Base-by-base conservation (phyloP, 2,888 invertebrate genomes). In the Psylliodes chrysocephalus region DNA sequence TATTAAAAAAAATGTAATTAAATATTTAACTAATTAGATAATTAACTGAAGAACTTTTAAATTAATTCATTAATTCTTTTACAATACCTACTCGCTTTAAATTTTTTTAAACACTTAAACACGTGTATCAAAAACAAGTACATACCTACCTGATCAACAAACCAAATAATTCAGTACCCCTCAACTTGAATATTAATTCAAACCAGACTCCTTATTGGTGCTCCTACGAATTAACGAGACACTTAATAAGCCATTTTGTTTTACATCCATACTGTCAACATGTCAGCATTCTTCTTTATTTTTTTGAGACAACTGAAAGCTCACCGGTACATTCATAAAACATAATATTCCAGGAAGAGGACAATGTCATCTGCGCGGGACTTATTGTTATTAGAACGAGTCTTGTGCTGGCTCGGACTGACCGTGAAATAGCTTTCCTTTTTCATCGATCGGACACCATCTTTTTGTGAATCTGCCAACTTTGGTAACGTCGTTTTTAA, bases 341-440 rank as follows among this genome's bases (percentile, higher is more conserved):
- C 30, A 49, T 49, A 49, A 49, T 49, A 49, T 49, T 49, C 49
- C 49, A 49, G 49, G 49, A 49, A 49, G 14, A 49, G 28, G 49
- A 49, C 49, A 49, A 49, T 49, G 49, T 30, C 49, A 49, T 14
- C 28, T 17, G 28, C 49, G 28, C 49, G 49, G 49, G 49, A 28
- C 49, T 49, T 28, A 49, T 49, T 28, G 49, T 49, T 49, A 49
- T 49, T 49, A 49, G 49, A 49, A 49, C 49, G 17, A 30, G 49
- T 49, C 49, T 40, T 22, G 47, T 15, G 33, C 3, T 38, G 19
- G 19, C 19, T 47, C 25, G 49, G 25, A 51, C 25, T 60, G 59
- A 60, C 66, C 61, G 63, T 60, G 66, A 64, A 66, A 69, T 69
- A 66, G 62, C 69, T 67, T 66, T 64, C 66, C 62, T 66, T 69